Evolutionary conservation across 2,113 vertebrate species (phyloP), one percentile per base, ranked within the genome.

Genomic region (Ranitomeya variabilis): DNA sequence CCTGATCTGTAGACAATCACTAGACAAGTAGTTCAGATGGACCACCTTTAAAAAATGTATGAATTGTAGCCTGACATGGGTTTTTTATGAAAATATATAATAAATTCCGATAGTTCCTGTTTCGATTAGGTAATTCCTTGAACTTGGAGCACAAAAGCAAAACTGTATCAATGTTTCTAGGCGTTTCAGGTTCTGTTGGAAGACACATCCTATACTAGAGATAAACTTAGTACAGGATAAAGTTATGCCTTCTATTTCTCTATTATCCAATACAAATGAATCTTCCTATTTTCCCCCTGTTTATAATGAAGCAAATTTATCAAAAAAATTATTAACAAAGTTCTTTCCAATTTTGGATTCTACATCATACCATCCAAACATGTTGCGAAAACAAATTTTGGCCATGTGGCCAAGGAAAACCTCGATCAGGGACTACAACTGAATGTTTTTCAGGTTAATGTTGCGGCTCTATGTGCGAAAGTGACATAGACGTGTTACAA

Each of bases 401-500:
- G 60, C 60, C 60, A 52, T 8, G 80, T 83, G 52, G 52, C 62
- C 37, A 67, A 66, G 64, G 67, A 54, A 67, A 45, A 16, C 37
- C 21, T 52, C 45, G n/a, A 52, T 67, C 60, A 45, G 18, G 4
- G 59, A n/a, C n/a, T 59, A 23, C 67, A 59, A 74, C 13, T 0
- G 23, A 76, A 26, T 69, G 66, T 21, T 57, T 54, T 55, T 80
- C 71, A 81, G 86, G 77, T 80, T 71, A 81, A 57, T 57, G 45
- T 21, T 26, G 16, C 10, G 19, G 23, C 7, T 55, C 16, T 60
- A 7, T 14, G 73, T 57, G 84, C 77, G 23, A 86, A 71, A 31
- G 16, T 71, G 31, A 52, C 64, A 80, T 23, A 69, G 54, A 37
- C 19, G 13, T 81, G 54, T 71, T 76, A 52, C 18, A 82, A 69